Percentiles rank a stretch among this genome's conserved stretches.
Evolutionary conservation across 1,140 invertebrate genomes (phyloP).

Genomic region (Pteromalus puparum): DNA sequence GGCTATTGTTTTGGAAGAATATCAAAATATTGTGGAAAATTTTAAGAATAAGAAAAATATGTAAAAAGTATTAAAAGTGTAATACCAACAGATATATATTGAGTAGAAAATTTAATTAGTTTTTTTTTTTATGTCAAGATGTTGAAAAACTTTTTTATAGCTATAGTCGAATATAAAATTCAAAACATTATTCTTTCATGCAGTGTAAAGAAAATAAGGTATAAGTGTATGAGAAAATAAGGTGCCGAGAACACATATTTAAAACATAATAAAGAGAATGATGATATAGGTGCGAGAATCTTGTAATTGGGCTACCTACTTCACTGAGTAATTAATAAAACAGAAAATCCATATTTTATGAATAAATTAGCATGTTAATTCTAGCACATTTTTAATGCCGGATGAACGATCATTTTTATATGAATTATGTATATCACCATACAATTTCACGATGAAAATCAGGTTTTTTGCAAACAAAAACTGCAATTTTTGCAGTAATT

Average conservation of each 20-base stretch:
- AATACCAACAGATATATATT: background rate
- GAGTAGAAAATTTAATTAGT: too few relatives aligned
- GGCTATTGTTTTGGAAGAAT: background rate
- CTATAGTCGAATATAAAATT: background rate
- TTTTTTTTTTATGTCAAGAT: background rate
- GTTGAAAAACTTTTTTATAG: background rate
- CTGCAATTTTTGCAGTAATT: background rate
- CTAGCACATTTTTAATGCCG: background rate
- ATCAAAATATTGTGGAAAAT: background rate
- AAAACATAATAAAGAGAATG: background rate
- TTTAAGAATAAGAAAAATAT: background rate
- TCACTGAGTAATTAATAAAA: background rate
- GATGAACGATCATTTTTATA: background rate
- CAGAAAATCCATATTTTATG: conserved; percentile 8
- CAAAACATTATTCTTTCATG: background rate
- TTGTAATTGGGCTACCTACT: background rate
- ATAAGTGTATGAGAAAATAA: background rate
- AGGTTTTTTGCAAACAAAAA: background rate
- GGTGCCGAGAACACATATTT: background rate
- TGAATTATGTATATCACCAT: background rate
- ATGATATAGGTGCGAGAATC: background rate
- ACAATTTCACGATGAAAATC: background rate
- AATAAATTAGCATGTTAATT: conserved; percentile 11
- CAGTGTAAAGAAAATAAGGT: too few relatives aligned
- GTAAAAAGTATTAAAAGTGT: background rate